Conservation (phyloP, 2,888 invertebrate species). For the Mythimna pallens region DNA sequence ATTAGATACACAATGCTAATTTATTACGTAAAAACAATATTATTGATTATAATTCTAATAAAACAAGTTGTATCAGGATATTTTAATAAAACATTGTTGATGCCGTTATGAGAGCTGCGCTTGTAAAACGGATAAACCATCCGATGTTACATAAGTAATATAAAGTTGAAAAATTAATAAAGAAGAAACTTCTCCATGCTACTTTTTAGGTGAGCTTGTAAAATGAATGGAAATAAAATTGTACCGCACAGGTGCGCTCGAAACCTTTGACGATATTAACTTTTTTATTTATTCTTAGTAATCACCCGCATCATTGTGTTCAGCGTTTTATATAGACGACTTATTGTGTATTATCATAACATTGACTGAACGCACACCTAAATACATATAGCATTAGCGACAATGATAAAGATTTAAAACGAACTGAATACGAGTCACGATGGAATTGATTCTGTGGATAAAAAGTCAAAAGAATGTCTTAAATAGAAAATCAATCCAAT, state of each 20-base stretch:
- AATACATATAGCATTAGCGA: constrained; percentile 57
- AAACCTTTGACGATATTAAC: constrained; percentile 90
- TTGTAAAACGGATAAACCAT: constrained; percentile 82
- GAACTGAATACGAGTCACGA: constrained; percentile 80
- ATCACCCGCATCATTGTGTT: constrained; percentile 74
- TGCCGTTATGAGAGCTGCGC: constrained; percentile 64
- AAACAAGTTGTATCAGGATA: constrained; percentile 37
- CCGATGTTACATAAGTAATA: constrained; percentile 87
- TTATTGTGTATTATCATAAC: constrained; percentile 57
- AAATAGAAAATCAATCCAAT: constrained; percentile 88
- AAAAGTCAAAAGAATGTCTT: constrained; percentile 75
- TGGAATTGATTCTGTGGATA: constrained; percentile 76
- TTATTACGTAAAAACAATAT: constrained; percentile 49
- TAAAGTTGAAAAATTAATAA: constrained; percentile 91
- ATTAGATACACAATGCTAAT: constrained; percentile 57
- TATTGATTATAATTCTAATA: constrained; percentile 49
- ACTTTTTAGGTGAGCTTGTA: constrained; percentile 90
- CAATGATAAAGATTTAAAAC: constrained; percentile 71
- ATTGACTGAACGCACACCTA: constrained; percentile 42
- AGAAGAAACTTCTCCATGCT: constrained; percentile 87
- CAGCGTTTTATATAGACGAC: constrained; percentile 59
- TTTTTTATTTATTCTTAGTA: constrained; percentile 85
- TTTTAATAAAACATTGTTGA: constrained; percentile 64
- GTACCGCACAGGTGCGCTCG: constrained; percentile 89
- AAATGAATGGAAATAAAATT: constrained; percentile 90